Base-by-base conservation (phyloP, 1,140 invertebrate genomes). In the Globodera rostochiensis region DNA sequence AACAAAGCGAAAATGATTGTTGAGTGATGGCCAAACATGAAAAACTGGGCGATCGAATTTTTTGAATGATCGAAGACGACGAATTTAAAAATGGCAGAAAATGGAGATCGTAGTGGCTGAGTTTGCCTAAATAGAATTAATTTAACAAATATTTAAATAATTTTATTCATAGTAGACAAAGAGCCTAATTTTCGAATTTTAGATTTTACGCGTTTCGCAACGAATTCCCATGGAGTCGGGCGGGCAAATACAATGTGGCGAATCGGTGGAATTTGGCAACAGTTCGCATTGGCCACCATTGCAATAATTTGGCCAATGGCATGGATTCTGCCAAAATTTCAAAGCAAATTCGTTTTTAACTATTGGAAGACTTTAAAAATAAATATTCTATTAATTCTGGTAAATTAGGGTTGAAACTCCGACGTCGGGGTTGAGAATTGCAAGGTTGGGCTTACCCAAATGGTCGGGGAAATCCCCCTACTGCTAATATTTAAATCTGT, bases 1-100 rank as follows among this genome's bases (percentile, higher is more conserved):
- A 53, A 76, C 74, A 76, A 66, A 76, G 60, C 50, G 74, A 60
- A 76, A 76, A 76, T 64, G 57, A 19, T 8, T 76, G 13, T 36
- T 11, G 6, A 47, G n/a, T 53, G 60, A 76, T 11, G 13, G n/a
- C 11, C 6, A 4, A 47, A 53, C 74, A 76, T 19, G 74, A n/a
- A 53, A 76, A 76, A 15, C 21, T 36, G 19, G 19, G 74, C n/a
- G 74, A 76, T 11, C 25, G 50, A 53, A 76, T 76, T 4, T 19
- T 47, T 53, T 76, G 74, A 21, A 60, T 13, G n/a, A 76, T 47
- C 3, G n/a, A n/a, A n/a, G n/a, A n/a, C n/a, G 49, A 53, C 25
- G 50, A 15, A 76, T 53, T 73, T 47, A 60, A 36, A 53, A 53
- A 45, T 47, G 50, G 36, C 6, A 8, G 15, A 53, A 76, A 76